Conservation (phyloP, 2,888 invertebrate species). For the Drosophila maculinotata region DNA sequence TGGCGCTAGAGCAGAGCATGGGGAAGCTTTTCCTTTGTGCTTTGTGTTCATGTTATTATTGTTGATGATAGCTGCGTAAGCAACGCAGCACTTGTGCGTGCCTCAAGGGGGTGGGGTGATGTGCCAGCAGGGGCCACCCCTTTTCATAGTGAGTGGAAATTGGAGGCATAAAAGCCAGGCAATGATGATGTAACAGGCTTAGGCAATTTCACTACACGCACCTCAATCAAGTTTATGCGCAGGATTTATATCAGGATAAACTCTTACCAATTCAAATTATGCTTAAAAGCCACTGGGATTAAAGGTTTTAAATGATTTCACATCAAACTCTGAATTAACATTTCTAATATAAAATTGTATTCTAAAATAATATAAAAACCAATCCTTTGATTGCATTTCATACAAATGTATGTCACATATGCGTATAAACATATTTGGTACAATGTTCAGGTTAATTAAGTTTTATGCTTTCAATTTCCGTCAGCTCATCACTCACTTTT, state of each 20-base stretch:
- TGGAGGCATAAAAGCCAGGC: constrained; percentile 47
- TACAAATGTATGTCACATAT: no score
- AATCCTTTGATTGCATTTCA: no score
- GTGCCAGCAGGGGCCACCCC: constrained; percentile 34
- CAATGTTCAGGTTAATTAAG: no score
- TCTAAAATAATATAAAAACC: no score
- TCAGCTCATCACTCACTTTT: constrained; percentile 12
- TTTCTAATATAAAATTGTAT: no score
- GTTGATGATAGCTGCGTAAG: constrained; percentile 64
- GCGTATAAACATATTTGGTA: fast-evolving
- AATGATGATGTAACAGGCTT: constrained; percentile 27
- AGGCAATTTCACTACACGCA: constrained; percentile 21
- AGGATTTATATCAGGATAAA: background rate
- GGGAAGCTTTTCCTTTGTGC: constrained; percentile 46
- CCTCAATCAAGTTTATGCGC: constrained; percentile 51
- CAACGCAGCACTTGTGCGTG: constrained; percentile 36
- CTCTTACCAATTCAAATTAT: background rate
- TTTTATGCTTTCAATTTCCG: background rate
- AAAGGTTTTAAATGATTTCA: no score
- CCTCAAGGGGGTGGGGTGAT: constrained; percentile 38
- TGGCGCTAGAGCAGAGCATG: constrained; percentile 33
- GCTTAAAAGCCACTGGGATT: no score
- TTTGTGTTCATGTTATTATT: constrained; percentile 48
- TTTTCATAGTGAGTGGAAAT: constrained; percentile 39
- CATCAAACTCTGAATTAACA: no score